Conservation (phyloP, 2,113 vertebrate species). For the Cyprinus carpio region DNA sequence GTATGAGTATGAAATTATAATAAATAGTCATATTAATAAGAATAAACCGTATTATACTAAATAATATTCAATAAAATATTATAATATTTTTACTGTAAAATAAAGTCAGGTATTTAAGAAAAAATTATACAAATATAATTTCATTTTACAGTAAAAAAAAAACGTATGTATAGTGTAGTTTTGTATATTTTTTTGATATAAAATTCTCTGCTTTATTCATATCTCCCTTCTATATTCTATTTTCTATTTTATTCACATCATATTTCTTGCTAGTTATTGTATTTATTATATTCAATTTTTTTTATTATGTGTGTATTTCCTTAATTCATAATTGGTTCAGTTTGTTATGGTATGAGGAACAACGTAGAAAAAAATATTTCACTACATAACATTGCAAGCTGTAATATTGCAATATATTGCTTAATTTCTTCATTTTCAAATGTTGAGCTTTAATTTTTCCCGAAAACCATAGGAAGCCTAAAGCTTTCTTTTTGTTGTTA, state of each 20-base stretch:
- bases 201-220: background rate
- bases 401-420: background rate
- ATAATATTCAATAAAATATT: background rate
- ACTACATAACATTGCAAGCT: too few species aligned
- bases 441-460: background rate
- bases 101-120: too few species aligned
- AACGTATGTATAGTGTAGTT: background rate
- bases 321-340: background rate
- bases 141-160: background rate
- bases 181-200: background rate
- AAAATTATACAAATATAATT: background rate
- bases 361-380: background rate
- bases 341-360: background rate
- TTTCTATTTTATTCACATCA: slow-evolving; percentile 1
- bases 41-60: background rate
- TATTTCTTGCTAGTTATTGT: background rate
- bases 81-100: too few species aligned
- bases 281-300: background rate
- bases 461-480: background rate
- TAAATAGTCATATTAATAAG: too few species aligned
- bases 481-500: background rate
- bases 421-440: background rate
- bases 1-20: too few species aligned
- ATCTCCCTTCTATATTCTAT: too few species aligned
- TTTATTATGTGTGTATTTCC: background rate